Evolutionary conservation across 2,113 vertebrate species (phyloP).

Genomic region (Leucoraja erinaceus): DNA sequence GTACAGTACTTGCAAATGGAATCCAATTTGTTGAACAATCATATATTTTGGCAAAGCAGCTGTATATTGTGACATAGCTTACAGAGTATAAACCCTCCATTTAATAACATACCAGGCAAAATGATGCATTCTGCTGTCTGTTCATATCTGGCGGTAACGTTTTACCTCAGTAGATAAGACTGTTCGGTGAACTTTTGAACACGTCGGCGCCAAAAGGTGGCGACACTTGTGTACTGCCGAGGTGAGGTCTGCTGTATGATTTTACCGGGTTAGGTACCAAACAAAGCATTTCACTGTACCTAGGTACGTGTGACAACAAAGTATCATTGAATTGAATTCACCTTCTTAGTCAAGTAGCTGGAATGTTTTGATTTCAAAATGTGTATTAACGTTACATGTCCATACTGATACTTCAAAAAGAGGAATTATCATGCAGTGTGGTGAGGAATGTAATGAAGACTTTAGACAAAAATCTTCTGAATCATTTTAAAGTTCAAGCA

Average conservation of each 20-base stretch:
- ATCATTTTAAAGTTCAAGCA: conserved; percentile 19
- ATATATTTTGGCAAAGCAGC: conserved; percentile 1
- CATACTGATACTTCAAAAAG: not conserved
- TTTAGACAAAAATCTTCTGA: not conserved
- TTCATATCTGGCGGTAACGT: not conserved
- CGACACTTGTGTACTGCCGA: no score
- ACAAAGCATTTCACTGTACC: no score
- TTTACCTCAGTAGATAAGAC: no score
- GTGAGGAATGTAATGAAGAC: not conserved
- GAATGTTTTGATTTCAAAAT: not conserved
- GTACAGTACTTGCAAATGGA: not conserved
- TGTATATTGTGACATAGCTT: not conserved
- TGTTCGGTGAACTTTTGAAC: no score
- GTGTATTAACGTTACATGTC: not conserved
- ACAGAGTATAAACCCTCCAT: not conserved
- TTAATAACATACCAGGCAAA: conserved; percentile 21
- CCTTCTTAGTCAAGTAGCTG: not conserved
- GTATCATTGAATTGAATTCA: no score
- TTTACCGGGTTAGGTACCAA: no score
- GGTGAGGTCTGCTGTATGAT: no score
- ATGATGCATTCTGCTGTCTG: conserved; percentile 1
- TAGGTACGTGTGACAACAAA: no score
- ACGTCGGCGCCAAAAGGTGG: no score
- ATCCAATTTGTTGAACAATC: not conserved
- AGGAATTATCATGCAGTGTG: not conserved